Percentiles rank a stretch among this genome's conserved stretches.
Evolutionary conservation across 2,888 invertebrate genomes (phyloP).

Genomic region (Melinaea menophilus): DNA sequence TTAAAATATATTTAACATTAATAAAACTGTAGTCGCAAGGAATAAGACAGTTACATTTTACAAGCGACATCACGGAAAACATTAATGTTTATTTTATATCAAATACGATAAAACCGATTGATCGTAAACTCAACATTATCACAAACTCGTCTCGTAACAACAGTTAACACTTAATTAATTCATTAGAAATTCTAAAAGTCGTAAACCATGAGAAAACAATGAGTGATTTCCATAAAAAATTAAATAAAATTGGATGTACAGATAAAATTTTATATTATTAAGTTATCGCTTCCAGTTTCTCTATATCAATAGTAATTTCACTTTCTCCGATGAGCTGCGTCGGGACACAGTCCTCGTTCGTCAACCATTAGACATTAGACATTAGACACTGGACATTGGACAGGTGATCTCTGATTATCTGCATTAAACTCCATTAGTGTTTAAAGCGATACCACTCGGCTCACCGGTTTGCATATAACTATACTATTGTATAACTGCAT

Average conservation of each 20-base stretch:
- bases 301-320: constrained; percentile 46
- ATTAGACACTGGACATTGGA: constrained; percentile 34
- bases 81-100: background rate
- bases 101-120: constrained; percentile 2
- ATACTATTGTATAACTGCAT: constrained; percentile 46
- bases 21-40: background rate
- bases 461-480: constrained; percentile 58
- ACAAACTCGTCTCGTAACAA: background rate
- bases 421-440: constrained; percentile 64
- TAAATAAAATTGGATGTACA: background rate
- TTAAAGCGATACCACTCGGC: constrained; percentile 68
- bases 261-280: background rate
- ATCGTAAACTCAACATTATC: background rate
- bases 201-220: background rate
- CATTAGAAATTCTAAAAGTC: background rate
- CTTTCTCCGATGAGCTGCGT: constrained; percentile 69
- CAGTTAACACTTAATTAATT: background rate
- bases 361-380: constrained; percentile 40
- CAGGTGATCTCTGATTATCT: constrained; percentile 67
- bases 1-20: background rate
- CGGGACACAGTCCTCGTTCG: constrained; percentile 58
- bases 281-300: constrained; percentile 34
- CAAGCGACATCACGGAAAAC: constrained; percentile 1
- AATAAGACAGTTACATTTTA: constrained; percentile 6
- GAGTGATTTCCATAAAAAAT: background rate